Conservation (phyloP, 2,113 vertebrate genomes). For the Leptodactylus fuscus region DNA sequence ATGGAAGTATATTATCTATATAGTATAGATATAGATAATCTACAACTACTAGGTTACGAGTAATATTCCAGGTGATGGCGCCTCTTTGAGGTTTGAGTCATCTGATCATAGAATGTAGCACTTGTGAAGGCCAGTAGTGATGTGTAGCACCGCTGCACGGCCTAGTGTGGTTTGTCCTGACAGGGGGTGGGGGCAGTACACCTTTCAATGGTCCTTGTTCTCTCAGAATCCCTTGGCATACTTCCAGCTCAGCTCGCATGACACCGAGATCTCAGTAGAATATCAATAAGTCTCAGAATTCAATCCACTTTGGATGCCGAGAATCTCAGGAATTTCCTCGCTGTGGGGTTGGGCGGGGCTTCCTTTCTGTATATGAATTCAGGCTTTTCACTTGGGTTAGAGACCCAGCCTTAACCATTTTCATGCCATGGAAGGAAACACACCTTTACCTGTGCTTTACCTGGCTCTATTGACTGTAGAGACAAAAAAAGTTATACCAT, state of each 20-base stretch:
- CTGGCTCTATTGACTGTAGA: too few species aligned
- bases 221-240: slow-evolving; percentile 6
- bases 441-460: background rate
- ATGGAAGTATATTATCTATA: too few species aligned
- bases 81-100: background rate
- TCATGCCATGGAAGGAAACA: background rate
- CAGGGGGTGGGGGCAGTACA: background rate
- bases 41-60: too few species aligned
- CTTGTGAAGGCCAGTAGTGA: background rate
- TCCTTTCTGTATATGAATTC: slow-evolving; percentile 36
- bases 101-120: background rate
- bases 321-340: slow-evolving; percentile 58
- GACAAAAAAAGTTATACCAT: too few species aligned
- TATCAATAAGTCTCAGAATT: slow-evolving; percentile 50
- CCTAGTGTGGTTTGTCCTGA: background rate
- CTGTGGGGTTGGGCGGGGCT: slow-evolving; percentile 9
- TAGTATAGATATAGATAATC: too few species aligned
- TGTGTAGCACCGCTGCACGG: background rate
- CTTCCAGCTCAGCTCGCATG: slow-evolving; percentile 22
- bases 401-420: background rate
- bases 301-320: slow-evolving; percentile 38
- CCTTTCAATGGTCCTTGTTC: slow-evolving; percentile 36
- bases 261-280: slow-evolving; percentile 31
- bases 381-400: slow-evolving; percentile 16
- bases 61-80: too few species aligned